Conservation (phyloP, 2,113 vertebrate genomes). For the Plotosus lineatus region DNA sequence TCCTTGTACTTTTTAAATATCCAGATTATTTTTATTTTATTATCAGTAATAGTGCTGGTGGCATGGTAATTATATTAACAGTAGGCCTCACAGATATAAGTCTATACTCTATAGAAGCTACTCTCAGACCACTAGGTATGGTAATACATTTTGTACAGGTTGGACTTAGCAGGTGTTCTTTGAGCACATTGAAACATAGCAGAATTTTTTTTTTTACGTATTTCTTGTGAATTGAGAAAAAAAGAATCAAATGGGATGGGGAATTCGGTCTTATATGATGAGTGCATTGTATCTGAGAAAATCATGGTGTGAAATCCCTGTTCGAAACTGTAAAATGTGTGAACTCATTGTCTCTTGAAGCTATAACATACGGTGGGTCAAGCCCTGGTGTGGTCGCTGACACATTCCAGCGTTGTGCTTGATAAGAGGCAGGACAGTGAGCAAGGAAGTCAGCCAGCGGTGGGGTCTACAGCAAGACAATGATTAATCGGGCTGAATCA, state of each 20-base stretch:
- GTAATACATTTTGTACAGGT: neutral
- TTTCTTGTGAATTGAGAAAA: too few species aligned
- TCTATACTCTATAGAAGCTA: neutral
- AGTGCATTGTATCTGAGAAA: conserved; percentile 13
- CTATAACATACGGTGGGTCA: conserved; percentile 8
- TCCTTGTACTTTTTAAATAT: too few species aligned
- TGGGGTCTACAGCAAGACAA: conserved; percentile 50
- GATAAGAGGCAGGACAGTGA: conserved; percentile 57
- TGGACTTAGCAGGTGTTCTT: neutral
- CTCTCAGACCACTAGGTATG: neutral
- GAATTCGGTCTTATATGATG: neutral
- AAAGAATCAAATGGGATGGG: neutral
- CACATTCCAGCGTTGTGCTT: conserved; percentile 53
- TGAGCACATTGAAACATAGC: neutral
- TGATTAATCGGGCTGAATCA: conserved; percentile 53
- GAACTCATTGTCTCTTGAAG: conserved; percentile 5
- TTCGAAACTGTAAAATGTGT: conserved; percentile 28
- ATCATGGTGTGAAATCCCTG: conserved; percentile 15
- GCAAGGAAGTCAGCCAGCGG: conserved; percentile 54
- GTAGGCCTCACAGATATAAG: neutral
- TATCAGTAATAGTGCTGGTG: neutral
- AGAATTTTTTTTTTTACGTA: too few species aligned
- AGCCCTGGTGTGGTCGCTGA: conserved; percentile 39
- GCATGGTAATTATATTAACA: neutral
- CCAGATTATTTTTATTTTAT: too few species aligned